Conservation (phyloP, 2,113 vertebrate species). For the Lasiurus borealis region DNA sequence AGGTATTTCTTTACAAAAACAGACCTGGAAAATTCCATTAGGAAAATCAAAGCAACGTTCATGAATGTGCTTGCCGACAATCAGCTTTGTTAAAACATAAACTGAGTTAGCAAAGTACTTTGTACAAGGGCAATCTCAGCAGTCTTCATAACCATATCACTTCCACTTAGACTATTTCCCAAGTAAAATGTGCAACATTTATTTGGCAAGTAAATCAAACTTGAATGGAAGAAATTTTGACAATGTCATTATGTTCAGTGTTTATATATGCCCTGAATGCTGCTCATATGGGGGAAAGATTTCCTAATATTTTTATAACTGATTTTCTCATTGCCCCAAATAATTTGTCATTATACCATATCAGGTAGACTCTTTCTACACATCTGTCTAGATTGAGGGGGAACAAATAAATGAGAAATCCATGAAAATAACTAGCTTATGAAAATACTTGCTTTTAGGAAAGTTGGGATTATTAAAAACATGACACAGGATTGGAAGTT, state of each 20-base stretch:
- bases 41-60: background rate
- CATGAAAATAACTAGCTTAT: conserved; percentile 51
- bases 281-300: conserved; percentile 51
- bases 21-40: background rate
- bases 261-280: background rate
- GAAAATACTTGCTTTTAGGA: background rate
- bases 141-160: conserved; percentile 72
- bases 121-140: conserved; percentile 69
- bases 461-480: conserved; percentile 2
- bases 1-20: background rate
- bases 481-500: background rate
- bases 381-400: conserved; percentile 63
- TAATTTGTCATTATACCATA: conserved; percentile 74
- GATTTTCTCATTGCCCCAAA: conserved; percentile 71
- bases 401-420: conserved; percentile 21
- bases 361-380: conserved; percentile 64
- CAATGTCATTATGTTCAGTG: background rate
- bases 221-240: conserved; percentile 41
- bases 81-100: conserved; percentile 7
- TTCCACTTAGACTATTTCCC: conserved; percentile 69
- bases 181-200: background rate
- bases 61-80: background rate
- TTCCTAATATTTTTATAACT: conserved; percentile 75
- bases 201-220: conserved; percentile 42
- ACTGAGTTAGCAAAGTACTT: conserved; percentile 43